These are phyloP conservation scores for Athetis lepigone DNA, from an alignment of 2,888 invertebrate species.

Conservation along the genomic window DNA sequence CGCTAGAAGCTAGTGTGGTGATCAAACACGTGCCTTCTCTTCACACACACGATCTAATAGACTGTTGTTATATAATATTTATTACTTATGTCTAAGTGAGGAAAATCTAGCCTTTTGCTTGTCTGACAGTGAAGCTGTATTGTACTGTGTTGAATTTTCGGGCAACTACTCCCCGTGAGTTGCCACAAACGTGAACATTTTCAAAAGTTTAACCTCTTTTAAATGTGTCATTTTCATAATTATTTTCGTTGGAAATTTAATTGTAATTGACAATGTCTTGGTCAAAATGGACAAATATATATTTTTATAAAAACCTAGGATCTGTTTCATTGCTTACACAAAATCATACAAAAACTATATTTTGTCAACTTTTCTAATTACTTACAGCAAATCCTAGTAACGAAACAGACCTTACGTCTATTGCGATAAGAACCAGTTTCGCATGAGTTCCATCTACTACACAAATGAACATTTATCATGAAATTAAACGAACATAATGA, in stretches of 20 bases:
- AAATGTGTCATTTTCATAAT: neutral
- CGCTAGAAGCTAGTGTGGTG: too few relatives aligned
- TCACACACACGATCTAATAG: too few relatives aligned
- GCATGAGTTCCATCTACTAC: slow-evolving; percentile 57
- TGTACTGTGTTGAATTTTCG: too few relatives aligned
- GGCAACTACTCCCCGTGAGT: too few relatives aligned
- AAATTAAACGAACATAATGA: slow-evolving; percentile 47
- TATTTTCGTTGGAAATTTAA: neutral
- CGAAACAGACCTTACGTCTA: slow-evolving; percentile 54
- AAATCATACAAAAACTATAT: slow-evolving; percentile 47
- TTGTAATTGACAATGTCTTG: slow-evolving; percentile 21
- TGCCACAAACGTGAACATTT: too few relatives aligned
- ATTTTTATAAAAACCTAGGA: slow-evolving; percentile 41
- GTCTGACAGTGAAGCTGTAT: too few relatives aligned
- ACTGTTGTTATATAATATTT: too few relatives aligned
- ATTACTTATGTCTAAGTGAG: too few relatives aligned
- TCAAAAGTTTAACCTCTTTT: neutral
- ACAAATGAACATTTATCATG: slow-evolving; percentile 56
- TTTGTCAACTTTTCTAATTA: slow-evolving; percentile 39
- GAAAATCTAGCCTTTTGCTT: too few relatives aligned
- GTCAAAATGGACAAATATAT: slow-evolving; percentile 32
- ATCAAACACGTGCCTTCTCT: too few relatives aligned
- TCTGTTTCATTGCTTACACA: slow-evolving; percentile 55
- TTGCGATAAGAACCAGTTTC: slow-evolving; percentile 56
- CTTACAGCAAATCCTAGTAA: slow-evolving; percentile 60